Percentiles rank a stretch among this genome's conserved stretches.
Evolutionary conservation across 2,888 invertebrate genomes (phyloP).

Genomic region (Stenchaetothrips biformis): DNA sequence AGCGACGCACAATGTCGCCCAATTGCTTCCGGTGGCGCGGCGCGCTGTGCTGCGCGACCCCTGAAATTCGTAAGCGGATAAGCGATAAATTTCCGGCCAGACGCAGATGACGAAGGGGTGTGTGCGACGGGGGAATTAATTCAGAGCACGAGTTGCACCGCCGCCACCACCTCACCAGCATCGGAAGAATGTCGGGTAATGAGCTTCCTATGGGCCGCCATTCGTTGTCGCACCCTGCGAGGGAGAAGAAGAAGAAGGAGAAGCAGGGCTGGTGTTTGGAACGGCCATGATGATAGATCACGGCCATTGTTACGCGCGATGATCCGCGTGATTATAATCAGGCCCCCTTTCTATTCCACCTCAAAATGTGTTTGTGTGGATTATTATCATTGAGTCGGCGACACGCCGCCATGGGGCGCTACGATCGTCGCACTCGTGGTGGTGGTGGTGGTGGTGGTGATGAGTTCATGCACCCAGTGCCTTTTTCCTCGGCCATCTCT

Average conservation of each 20-base stretch:
- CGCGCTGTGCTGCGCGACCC: no score
- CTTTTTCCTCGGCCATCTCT: not conserved
- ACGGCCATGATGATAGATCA: no score
- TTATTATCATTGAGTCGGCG: not conserved
- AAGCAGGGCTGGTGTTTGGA: no score
- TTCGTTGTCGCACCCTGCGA: not conserved
- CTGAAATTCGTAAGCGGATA: no score
- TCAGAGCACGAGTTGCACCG: not conserved
- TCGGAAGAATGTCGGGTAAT: constrained; percentile 23
- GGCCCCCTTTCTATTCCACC: not conserved
- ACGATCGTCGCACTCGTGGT: not conserved
- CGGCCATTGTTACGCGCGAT: no score
- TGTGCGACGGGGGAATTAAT: not conserved
- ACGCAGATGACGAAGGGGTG: not conserved
- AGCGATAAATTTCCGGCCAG: no score
- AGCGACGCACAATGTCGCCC: not conserved
- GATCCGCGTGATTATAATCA: not conserved
- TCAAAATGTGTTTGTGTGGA: not conserved
- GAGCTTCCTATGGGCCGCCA: not conserved
- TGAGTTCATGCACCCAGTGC: not conserved
- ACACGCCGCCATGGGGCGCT: not conserved
- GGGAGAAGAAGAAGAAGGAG: not conserved
- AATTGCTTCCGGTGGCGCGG: no score
- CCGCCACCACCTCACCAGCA: no score
- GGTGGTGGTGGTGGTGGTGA: not conserved